These are phyloP conservation scores for Abscondita cerata DNA, from an alignment of 2,888 invertebrate genomes.

Conservation along the genomic window DNA sequence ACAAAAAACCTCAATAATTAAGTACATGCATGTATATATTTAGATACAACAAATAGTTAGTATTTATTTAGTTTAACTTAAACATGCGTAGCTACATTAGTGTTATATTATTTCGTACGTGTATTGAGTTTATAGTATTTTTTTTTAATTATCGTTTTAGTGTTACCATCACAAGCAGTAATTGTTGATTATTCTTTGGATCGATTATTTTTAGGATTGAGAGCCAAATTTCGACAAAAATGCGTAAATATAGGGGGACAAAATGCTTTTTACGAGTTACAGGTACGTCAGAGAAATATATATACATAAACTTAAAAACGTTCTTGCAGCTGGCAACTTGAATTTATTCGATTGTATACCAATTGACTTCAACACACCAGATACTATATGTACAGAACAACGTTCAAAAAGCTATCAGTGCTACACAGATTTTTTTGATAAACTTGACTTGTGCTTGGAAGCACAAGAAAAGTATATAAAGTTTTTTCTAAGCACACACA, in stretches of 20 bases:
- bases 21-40: too few species aligned
- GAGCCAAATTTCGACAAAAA: not conserved
- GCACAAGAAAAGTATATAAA: constrained; percentile 4
- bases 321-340: too few species aligned
- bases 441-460: not conserved
- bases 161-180: too few species aligned
- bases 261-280: not conserved
- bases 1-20: too few species aligned
- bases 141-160: too few species aligned
- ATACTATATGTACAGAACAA: constrained; percentile 3
- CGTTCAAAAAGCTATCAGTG: not conserved
- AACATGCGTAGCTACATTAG: too few species aligned
- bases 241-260: not conserved
- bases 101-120: too few species aligned
- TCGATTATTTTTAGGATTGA: not conserved
- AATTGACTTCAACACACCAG: not conserved
- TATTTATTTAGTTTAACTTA: too few species aligned
- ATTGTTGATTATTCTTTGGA: not conserved
- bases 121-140: too few species aligned
- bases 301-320: too few species aligned
- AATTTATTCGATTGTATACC: not conserved
- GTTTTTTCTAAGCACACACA: not conserved
- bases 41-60: too few species aligned
- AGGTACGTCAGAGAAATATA: not conserved
- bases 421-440: not conserved